phyloP scores from a whole-genome alignment of 2,797 vertebrate species.

The Notolabrus celidotus region DNA sequence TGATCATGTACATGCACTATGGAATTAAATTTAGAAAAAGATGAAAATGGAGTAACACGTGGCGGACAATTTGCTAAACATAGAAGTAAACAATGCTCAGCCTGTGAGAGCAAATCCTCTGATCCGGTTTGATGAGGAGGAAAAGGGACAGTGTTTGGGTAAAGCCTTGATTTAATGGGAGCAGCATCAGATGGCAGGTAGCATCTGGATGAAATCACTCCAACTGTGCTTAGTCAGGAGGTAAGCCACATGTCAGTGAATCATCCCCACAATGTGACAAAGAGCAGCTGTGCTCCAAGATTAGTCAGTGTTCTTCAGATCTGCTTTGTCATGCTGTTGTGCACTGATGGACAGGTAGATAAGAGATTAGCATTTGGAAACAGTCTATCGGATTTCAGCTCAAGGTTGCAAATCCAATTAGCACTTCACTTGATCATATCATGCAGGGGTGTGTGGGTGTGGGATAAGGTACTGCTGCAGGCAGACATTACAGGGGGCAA shows the following conservation, averaged over 20 bases:
- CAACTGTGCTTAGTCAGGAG: conserved; percentile 44
- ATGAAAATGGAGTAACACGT: conserved; percentile 21
- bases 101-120: conserved; percentile 30
- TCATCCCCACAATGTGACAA: conserved; percentile 44
- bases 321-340: conserved; percentile 38
- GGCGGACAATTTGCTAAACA: conserved; percentile 26
- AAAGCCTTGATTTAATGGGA: conserved; percentile 17
- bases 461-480: conserved; percentile 34
- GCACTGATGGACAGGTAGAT: conserved; percentile 65
- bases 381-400: conserved; percentile 73
- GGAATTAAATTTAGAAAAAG: conserved; percentile 31
- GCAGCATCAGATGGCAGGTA: conserved; percentile 41
- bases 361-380: conserved; percentile 67
- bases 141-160: conserved; percentile 13
- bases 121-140: conserved; percentile 26
- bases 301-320: conserved; percentile 40
- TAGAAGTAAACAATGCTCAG: conserved; percentile 39
- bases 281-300: conserved; percentile 57
- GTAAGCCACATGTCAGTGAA: conserved; percentile 28
- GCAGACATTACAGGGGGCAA: conserved; percentile 14
- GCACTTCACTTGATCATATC: conserved; percentile 57
- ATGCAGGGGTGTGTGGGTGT: conserved; percentile 21
- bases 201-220: conserved; percentile 62
- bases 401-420: conserved; percentile 75
- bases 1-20: not conserved